Conservation (phyloP, 2,113 vertebrate species). For the Arizona elegans region DNA sequence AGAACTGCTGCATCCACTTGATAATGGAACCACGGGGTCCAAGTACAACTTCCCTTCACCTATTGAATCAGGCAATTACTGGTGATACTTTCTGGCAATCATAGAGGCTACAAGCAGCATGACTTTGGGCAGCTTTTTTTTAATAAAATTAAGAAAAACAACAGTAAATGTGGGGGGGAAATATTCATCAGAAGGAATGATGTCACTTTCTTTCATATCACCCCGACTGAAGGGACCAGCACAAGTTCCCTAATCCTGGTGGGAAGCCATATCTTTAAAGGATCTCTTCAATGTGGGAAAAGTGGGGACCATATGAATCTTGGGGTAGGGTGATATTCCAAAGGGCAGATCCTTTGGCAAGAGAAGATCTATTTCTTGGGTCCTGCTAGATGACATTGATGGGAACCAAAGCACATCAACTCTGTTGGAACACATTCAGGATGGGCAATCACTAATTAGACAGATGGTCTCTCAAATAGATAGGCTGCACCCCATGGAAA, state of each 20-base stretch:
- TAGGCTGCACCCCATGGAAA: background rate
- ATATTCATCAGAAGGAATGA: background rate
- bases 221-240: background rate
- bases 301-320: background rate
- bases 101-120: background rate
- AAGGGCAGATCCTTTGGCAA: background rate
- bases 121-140: background rate
- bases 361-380: background rate
- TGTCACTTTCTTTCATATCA: background rate
- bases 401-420: background rate
- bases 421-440: background rate
- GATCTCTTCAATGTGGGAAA: background rate
- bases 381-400: background rate
- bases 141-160: background rate
- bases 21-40: background rate
- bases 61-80: background rate
- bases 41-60: background rate
- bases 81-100: background rate
- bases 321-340: background rate
- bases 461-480: background rate
- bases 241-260: background rate
- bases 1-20: background rate
- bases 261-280: background rate
- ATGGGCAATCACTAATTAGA: background rate
- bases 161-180: background rate